A percentile compares a stretch with the other conserved stretches of the same genome.
phyloP scores from a whole-genome alignment of 2,113 vertebrate species.

The Lates calcarifer region DNA sequence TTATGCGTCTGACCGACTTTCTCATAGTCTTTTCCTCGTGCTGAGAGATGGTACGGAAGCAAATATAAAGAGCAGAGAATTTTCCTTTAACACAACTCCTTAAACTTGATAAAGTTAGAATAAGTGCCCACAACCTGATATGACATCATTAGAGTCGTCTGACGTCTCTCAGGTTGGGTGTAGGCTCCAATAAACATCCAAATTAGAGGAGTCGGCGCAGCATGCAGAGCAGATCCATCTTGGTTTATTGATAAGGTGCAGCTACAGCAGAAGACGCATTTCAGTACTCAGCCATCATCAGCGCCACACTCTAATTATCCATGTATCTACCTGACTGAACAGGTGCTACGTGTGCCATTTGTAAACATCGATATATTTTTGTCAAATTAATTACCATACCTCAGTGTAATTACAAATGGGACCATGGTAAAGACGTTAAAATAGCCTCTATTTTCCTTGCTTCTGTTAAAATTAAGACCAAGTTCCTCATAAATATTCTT shows the following conservation, averaged over 20 bases:
- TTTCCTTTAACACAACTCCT: background rate
- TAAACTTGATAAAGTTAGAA: constrained; percentile 15
- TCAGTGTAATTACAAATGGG: constrained; percentile 14
- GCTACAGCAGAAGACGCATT: constrained; percentile 42
- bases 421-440: background rate
- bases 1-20: background rate
- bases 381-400: background rate
- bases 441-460: background rate
- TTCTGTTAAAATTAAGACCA: background rate
- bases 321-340: constrained; percentile 38
- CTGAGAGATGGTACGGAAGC: background rate
- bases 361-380: constrained; percentile 21
- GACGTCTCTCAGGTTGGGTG: constrained; percentile 22
- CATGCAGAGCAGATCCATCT: constrained; percentile 47
- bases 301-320: constrained; percentile 44
- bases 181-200: constrained; percentile 53
- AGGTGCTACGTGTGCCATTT: constrained; percentile 28
- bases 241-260: constrained; percentile 56
- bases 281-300: constrained; percentile 37
- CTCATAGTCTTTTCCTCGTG: background rate
- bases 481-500: background rate
- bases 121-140: constrained; percentile 1
- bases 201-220: constrained; percentile 29
- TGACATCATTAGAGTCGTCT: constrained; percentile 23
- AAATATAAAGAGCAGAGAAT: background rate